A percentile compares a stretch with the other conserved stretches of the same genome.
phyloP scores from a whole-genome alignment of 2,888 invertebrate genomes.

The Quadriops clusia region DNA sequence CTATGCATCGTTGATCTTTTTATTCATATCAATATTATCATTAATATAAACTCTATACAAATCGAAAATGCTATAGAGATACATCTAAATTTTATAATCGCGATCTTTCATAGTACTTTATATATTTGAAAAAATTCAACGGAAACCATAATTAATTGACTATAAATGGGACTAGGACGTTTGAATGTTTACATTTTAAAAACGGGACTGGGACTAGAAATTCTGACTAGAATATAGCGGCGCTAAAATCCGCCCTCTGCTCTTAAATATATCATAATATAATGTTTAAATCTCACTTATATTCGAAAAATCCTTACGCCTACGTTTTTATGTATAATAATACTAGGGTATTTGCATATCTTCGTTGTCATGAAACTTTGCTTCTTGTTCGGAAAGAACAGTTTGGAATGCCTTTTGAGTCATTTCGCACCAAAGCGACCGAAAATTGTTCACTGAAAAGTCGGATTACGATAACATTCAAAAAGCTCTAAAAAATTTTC shows the following conservation, averaged over 20 bases:
- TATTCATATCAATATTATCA: conserved; percentile 16
- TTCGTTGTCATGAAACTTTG: conserved; percentile 41
- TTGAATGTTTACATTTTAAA: conserved; percentile 7
- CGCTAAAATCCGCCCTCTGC: conserved; percentile 19
- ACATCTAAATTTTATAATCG: conserved; percentile 12
- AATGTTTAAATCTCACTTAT: conserved; percentile 23
- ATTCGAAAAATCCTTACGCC: conserved; percentile 15
- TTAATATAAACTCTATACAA: conserved; percentile 19
- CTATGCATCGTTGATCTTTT: conserved; percentile 30
- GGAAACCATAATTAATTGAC: conserved; percentile 30
- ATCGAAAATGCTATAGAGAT: conserved; percentile 11
- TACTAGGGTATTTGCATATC: conserved; percentile 32
- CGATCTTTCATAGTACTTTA: conserved; percentile 1
- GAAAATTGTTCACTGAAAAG: conserved; percentile 14
- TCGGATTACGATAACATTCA: neutral
- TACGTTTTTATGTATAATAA: conserved; percentile 21
- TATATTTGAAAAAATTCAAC: conserved; percentile 1
- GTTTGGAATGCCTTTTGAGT: too few species aligned
- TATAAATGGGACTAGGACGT: conserved; percentile 34
- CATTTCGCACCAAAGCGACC: too few species aligned
- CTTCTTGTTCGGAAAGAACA: conserved; percentile 31
- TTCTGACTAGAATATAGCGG: conserved; percentile 29
- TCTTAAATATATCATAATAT: conserved; percentile 14
- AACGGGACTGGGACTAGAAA: conserved; percentile 30
- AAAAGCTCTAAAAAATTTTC: too few species aligned